Conservation (phyloP, 2,888 invertebrate species). For the Galeruca laticollis region DNA sequence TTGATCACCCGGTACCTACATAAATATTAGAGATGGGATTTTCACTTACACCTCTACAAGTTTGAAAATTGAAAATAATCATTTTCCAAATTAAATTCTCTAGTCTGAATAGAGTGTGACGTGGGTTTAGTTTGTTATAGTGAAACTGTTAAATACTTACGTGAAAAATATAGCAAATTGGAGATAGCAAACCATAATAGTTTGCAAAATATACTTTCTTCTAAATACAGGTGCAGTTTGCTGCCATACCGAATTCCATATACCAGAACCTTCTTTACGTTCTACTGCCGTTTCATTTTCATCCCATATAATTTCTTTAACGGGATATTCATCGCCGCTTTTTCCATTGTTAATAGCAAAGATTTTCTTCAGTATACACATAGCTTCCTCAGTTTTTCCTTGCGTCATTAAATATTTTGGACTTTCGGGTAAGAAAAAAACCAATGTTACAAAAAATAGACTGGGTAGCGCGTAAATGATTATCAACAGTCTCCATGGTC, state of each 20-base stretch:
- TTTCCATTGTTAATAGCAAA: conserved; percentile 61
- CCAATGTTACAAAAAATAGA: conserved; percentile 56
- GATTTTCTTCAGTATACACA: conserved; percentile 60
- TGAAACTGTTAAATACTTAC: conserved; percentile 55
- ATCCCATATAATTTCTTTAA: conserved; percentile 57
- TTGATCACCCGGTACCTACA: too few species aligned
- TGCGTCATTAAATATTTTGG: conserved; percentile 64
- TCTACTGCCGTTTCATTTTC: conserved; percentile 51
- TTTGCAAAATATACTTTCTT: conserved; percentile 58
- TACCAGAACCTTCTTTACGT: conserved; percentile 47
- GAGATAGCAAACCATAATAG: conserved; percentile 62
- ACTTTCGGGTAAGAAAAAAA: conserved; percentile 64
- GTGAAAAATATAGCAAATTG: conserved; percentile 65
- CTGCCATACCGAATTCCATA: conserved; percentile 61
- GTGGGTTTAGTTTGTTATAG: too few species aligned
- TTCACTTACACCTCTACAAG: too few species aligned
- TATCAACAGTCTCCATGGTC: conserved; percentile 64
- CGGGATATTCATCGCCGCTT: conserved; percentile 57
- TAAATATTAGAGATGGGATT: too few species aligned
- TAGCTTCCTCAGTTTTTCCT: conserved; percentile 59
- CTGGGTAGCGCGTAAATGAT: conserved; percentile 62
- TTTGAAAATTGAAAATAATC: too few species aligned
- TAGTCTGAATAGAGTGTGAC: too few species aligned
- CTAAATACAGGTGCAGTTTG: conserved; percentile 64
- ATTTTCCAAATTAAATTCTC: too few species aligned